Conservation (phyloP, 92 coral and sea anemone species). For the Desmophyllum pertusum region DNA sequence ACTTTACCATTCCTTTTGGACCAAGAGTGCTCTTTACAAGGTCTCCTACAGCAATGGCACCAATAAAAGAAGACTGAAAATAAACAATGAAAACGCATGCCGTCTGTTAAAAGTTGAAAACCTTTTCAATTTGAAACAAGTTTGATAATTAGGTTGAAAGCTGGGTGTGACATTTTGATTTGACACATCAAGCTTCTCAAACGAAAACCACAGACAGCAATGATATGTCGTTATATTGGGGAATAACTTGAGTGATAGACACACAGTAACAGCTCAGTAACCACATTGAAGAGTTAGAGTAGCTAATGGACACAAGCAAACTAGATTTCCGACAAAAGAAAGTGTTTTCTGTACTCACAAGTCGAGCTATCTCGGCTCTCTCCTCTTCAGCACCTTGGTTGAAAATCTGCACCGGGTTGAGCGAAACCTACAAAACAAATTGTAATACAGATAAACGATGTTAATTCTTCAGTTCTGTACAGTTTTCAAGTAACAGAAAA, state of each 20-base stretch:
- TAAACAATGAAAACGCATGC: neutral
- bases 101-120: neutral
- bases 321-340: constrained; percentile 6
- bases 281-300: neutral
- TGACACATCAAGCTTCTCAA: neutral
- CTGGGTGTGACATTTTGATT: constrained; percentile 25
- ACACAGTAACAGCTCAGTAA: neutral
- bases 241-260: neutral
- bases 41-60: constrained; percentile 99
- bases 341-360: constrained; percentile 65
- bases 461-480: neutral
- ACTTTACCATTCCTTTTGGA: constrained; percentile 97
- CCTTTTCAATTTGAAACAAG: neutral
- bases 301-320: neutral
- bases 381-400: constrained; percentile 98
- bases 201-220: neutral
- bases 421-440: constrained; percentile 72
- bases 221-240: neutral
- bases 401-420: constrained; percentile 96
- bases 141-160: neutral
- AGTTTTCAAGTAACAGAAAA: neutral
- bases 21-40: constrained; percentile 95
- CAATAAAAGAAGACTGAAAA: constrained; percentile 92
- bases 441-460: neutral
- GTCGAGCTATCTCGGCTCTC: constrained; percentile 93